Percentiles rank a stretch among this genome's conserved stretches.
Evolutionary conservation across 2,888 invertebrate genomes (phyloP).

Genomic region (Ethmia dodecea): DNA sequence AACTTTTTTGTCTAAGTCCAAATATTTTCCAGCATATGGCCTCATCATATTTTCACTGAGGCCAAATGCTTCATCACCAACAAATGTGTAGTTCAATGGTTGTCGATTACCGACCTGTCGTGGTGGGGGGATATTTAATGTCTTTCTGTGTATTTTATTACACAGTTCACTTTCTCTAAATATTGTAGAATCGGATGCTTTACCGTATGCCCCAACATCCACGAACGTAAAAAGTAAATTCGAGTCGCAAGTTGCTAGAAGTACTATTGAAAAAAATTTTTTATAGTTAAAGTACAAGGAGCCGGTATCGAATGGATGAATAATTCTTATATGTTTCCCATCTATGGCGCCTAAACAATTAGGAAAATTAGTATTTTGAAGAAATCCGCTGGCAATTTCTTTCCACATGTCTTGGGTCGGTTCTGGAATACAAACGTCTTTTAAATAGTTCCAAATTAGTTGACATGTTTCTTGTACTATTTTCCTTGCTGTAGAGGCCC

Average conservation of each 20-base stretch:
- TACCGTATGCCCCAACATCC: slow-evolving; percentile 24
- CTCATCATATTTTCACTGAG: slow-evolving; percentile 12
- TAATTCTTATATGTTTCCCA: slow-evolving; percentile 15
- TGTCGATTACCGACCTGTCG: slow-evolving; percentile 19
- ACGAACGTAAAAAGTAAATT: slow-evolving; percentile 26
- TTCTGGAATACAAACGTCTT: slow-evolving; percentile 7
- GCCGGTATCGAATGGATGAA: slow-evolving; percentile 15
- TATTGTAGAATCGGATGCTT: slow-evolving; percentile 22
- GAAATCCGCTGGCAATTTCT: slow-evolving; percentile 1
- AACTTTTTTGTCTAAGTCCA: neutral
- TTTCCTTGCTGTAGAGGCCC: neutral
- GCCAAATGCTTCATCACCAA: slow-evolving; percentile 17
- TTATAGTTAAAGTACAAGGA: slow-evolving; percentile 25
- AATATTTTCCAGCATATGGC: slow-evolving; percentile 6
- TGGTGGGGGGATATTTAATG: slow-evolving; percentile 20
- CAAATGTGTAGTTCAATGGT: slow-evolving; percentile 19
- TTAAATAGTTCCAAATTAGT: slow-evolving; percentile 15
- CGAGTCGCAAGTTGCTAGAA: slow-evolving; percentile 23
- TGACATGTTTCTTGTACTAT: slow-evolving; percentile 14
- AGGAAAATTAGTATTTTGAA: slow-evolving; percentile 8
- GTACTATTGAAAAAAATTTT: slow-evolving; percentile 22
- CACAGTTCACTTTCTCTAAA: slow-evolving; percentile 22
- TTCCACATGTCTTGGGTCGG: slow-evolving; percentile 9
- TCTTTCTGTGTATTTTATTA: slow-evolving; percentile 21
- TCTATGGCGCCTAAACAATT: slow-evolving; percentile 16